Evolutionary conservation across 2,113 vertebrate genomes (phyloP).

Genomic region (Sylvietta virens): DNA sequence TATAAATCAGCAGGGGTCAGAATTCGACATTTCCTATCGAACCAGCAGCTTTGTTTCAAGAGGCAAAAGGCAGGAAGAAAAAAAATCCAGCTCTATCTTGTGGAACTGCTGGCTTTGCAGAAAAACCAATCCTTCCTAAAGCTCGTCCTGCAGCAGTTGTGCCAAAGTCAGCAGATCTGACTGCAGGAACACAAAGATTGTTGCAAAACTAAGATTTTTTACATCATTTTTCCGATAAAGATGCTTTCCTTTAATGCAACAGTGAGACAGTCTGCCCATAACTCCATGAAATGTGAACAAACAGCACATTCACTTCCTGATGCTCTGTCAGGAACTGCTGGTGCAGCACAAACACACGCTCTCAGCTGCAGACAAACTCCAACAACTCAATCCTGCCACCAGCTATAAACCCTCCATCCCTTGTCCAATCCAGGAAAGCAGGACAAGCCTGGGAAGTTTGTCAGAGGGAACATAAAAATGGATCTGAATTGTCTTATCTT

Average conservation of each 20-base stretch:
- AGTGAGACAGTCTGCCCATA: not conserved
- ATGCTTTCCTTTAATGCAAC: not conserved
- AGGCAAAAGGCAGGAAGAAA: not conserved
- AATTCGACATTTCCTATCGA: not conserved
- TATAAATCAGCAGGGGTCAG: not conserved
- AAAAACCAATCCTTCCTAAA: not conserved
- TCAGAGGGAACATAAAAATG: not conserved
- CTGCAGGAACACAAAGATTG: not conserved
- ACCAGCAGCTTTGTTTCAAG: conserved; percentile 1
- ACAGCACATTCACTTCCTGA: conserved; percentile 24
- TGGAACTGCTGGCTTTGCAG: conserved; percentile 9
- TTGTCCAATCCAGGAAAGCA: not conserved
- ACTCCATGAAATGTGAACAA: conserved; percentile 10
- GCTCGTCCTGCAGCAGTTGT: not conserved
- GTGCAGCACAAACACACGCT: not conserved
- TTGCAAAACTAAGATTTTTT: not conserved
- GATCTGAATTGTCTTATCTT: not conserved
- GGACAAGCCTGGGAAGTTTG: not conserved
- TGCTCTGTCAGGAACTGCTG: conserved; percentile 19
- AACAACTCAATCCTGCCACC: not conserved
- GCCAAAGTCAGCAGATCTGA: conserved; percentile 4
- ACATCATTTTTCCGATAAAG: conserved; percentile 10
- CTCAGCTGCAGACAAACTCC: conserved; percentile 12
- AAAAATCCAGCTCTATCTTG: not conserved
- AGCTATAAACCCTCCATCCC: not conserved